phyloP scores from a whole-genome alignment of 2,113 vertebrate genomes.

The Xerus inauris region DNA sequence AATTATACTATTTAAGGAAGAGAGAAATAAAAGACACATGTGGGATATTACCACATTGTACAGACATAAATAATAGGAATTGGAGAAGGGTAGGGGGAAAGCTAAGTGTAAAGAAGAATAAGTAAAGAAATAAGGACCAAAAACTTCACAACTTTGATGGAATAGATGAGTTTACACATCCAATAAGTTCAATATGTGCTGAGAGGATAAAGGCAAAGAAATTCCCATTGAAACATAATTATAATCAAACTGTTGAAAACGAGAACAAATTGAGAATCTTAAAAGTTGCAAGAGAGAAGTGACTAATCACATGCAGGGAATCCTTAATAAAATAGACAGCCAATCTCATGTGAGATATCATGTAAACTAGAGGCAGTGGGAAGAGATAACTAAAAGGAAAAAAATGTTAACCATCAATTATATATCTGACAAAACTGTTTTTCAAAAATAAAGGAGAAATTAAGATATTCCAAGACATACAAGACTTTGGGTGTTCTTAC shows the following conservation, averaged over 20 bases:
- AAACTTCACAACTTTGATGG: neutral
- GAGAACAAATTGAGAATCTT: neutral
- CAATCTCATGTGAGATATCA: neutral
- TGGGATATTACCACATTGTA: neutral
- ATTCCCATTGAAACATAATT: neutral
- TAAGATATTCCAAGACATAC: neutral
- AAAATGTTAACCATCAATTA: neutral
- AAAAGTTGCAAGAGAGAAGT: neutral
- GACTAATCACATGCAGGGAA: neutral
- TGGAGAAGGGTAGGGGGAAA: neutral
- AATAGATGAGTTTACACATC: neutral
- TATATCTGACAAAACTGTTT: neutral
- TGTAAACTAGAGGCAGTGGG: neutral
- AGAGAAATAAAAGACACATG: neutral
- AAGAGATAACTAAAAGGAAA: neutral
- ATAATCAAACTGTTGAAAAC: neutral
- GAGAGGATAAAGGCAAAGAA: neutral
- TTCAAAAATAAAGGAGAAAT: neutral
- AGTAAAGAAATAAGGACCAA: neutral
- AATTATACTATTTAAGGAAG: neutral
- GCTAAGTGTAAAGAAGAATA: neutral
- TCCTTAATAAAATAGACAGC: neutral
- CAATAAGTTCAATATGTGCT: neutral
- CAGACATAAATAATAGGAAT: neutral
- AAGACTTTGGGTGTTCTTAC: neutral